These are phyloP conservation scores for Stegostoma tigrinum DNA, from an alignment of 2,113 vertebrate genomes.

Conservation along the genomic window DNA sequence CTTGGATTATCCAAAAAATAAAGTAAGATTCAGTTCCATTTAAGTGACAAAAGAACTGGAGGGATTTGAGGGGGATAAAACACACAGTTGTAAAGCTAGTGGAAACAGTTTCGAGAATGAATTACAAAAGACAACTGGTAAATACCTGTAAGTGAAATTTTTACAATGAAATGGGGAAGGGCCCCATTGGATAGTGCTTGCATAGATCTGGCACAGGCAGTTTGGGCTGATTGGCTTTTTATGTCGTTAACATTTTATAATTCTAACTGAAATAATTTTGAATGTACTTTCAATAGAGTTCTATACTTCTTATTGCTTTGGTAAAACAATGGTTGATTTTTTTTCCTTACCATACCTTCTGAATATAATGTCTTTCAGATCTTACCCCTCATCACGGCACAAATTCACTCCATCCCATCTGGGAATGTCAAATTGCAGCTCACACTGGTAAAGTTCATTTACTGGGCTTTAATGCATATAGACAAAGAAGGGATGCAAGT, in stretches of 20 bases:
- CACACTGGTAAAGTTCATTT: conserved; percentile 66
- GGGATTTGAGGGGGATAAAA: not conserved
- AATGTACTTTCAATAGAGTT: not conserved
- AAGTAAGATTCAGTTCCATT: too few species aligned
- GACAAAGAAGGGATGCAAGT: conserved; percentile 65
- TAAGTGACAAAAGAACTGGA: not conserved
- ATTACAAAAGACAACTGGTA: not conserved
- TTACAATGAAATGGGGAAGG: not conserved
- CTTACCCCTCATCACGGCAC: conserved; percentile 68
- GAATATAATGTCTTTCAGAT: conserved; percentile 51
- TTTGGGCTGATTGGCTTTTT: not conserved
- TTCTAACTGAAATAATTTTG: not conserved
- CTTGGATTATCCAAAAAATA: too few species aligned
- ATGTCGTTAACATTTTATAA: not conserved
- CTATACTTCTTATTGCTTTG: not conserved
- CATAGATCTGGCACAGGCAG: not conserved
- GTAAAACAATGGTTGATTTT: not conserved
- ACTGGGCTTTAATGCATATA: conserved; percentile 67
- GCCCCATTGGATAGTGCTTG: not conserved
- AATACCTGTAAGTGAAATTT: not conserved
- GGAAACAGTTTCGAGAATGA: not conserved
- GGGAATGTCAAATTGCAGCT: conserved; percentile 60
- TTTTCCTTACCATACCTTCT: not conserved
- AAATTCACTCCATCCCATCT: conserved; percentile 64
- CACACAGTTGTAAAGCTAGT: not conserved